Evolutionary conservation across 2,888 invertebrate species (phyloP).

Genomic region (Ceriagrion tenellum): DNA sequence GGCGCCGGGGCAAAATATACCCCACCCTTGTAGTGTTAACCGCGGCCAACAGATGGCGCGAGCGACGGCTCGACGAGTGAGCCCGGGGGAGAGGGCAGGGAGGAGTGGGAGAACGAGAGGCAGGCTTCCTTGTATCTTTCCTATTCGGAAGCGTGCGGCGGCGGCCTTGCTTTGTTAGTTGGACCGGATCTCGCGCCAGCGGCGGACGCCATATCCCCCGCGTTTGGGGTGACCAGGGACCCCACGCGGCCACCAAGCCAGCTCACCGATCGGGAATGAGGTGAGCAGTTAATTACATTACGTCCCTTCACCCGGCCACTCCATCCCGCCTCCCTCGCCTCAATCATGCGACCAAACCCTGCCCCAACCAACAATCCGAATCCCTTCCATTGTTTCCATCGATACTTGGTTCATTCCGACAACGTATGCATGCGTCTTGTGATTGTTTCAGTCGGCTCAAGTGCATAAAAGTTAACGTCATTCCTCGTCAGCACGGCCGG

Average conservation of each 20-base stretch:
- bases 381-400: too few species aligned
- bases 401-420: too few species aligned
- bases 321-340: neutral
- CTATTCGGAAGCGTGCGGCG: slow-evolving; percentile 56
- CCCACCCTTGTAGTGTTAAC: slow-evolving; percentile 61
- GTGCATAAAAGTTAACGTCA: too few species aligned
- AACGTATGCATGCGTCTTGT: too few species aligned
- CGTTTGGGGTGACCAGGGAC: slow-evolving; percentile 28
- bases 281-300: neutral
- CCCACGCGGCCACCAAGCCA: slow-evolving; percentile 49
- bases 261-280: slow-evolving; percentile 26
- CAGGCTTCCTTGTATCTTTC: slow-evolving; percentile 57
- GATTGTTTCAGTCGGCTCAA: too few species aligned
- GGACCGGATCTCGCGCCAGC: slow-evolving; percentile 58
- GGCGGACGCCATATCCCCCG: slow-evolving; percentile 54
- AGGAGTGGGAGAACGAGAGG: neutral
- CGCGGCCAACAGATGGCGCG: slow-evolving; percentile 66
- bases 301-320: neutral
- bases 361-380: neutral
- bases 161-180: slow-evolving; percentile 67
- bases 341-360: neutral
- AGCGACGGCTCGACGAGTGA: slow-evolving; percentile 31
- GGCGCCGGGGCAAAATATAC: slow-evolving; percentile 57
- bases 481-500: too few species aligned
- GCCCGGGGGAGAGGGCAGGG: neutral